Evolutionary conservation across 2,888 invertebrate species (phyloP).

Genomic region (Habroteleia sp.): DNA sequence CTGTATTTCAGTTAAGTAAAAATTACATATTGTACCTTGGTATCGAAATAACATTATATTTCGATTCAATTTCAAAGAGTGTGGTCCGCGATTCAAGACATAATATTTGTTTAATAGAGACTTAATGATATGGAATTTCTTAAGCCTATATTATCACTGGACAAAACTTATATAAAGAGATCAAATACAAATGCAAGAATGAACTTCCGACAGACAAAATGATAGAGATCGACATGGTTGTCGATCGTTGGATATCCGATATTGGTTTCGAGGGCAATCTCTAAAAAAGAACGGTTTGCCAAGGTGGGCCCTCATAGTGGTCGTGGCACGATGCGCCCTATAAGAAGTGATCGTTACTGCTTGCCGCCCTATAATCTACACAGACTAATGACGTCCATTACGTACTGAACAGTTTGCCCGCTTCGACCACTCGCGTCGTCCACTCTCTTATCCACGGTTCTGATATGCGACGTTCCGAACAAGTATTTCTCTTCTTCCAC

Average conservation of each 20-base stretch:
- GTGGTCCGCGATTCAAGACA: slow-evolving; percentile 25
- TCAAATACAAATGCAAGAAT: slow-evolving; percentile 31
- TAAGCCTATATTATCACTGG: slow-evolving; percentile 50
- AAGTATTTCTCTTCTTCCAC: slow-evolving; percentile 61
- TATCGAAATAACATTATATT: no score
- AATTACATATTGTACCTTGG: no score
- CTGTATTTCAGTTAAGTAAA: no score
- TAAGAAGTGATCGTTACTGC: slow-evolving; percentile 81
- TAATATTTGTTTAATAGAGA: slow-evolving; percentile 47
- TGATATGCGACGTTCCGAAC: slow-evolving; percentile 73
- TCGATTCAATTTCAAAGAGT: slow-evolving; percentile 8
- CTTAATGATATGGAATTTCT: slow-evolving; percentile 51
- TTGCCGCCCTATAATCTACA: slow-evolving; percentile 81
- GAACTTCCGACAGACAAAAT: slow-evolving; percentile 58
- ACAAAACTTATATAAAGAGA: slow-evolving; percentile 22
- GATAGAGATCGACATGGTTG: slow-evolving; percentile 53
- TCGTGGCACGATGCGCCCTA: slow-evolving; percentile 75
- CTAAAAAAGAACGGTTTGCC: slow-evolving; percentile 69
- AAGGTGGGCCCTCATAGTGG: slow-evolving; percentile 70
- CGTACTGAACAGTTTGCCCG: slow-evolving; percentile 75
- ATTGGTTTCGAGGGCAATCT: slow-evolving; percentile 70
- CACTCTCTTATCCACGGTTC: slow-evolving; percentile 75
- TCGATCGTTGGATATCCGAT: slow-evolving; percentile 65
- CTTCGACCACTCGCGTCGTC: slow-evolving; percentile 74
- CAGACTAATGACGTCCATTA: slow-evolving; percentile 81